Evolutionary conservation across 2,888 invertebrate species (phyloP).

Genomic region (Oxyscelio sp.): DNA sequence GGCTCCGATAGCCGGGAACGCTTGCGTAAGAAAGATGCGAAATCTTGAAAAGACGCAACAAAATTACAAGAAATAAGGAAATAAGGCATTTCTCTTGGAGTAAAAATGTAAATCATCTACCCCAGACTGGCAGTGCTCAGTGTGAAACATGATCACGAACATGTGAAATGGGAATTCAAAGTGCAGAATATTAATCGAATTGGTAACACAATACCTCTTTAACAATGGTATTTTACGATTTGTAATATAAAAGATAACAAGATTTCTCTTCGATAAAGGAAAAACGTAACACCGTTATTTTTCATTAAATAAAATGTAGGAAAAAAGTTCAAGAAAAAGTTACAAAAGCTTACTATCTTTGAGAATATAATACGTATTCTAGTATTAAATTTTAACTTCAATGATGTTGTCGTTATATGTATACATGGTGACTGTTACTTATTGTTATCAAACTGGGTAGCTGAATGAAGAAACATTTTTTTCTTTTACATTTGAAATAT

Average conservation of each 20-base stretch:
- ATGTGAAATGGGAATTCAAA: conserved; percentile 9
- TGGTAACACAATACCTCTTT: conserved; percentile 13
- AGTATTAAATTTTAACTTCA: too few relatives aligned
- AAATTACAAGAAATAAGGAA: conserved; percentile 24
- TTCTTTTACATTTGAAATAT: too few relatives aligned
- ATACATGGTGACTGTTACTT: too few relatives aligned
- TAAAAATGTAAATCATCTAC: conserved; percentile 12
- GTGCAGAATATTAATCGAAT: conserved; percentile 1
- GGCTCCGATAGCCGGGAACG: conserved; percentile 81
- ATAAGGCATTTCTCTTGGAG: conserved; percentile 3
- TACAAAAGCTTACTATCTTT: too few relatives aligned
- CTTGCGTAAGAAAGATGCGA: conserved; percentile 68
- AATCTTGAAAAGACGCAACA: conserved; percentile 18
- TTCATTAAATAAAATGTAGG: neutral
- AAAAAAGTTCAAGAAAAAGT: too few relatives aligned
- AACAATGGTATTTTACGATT: neutral
- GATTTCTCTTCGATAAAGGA: too few relatives aligned
- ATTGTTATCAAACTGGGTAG: too few relatives aligned
- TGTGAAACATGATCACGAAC: conserved; percentile 8
- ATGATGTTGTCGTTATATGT: too few relatives aligned
- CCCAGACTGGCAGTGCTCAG: neutral
- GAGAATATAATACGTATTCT: too few relatives aligned
- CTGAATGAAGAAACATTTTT: too few relatives aligned
- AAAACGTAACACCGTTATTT: too few relatives aligned
- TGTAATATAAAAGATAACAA: too few relatives aligned